Evolutionary conservation across 2,797 vertebrate genomes (phyloP).

Genomic region (Oreortyx pictus): DNA sequence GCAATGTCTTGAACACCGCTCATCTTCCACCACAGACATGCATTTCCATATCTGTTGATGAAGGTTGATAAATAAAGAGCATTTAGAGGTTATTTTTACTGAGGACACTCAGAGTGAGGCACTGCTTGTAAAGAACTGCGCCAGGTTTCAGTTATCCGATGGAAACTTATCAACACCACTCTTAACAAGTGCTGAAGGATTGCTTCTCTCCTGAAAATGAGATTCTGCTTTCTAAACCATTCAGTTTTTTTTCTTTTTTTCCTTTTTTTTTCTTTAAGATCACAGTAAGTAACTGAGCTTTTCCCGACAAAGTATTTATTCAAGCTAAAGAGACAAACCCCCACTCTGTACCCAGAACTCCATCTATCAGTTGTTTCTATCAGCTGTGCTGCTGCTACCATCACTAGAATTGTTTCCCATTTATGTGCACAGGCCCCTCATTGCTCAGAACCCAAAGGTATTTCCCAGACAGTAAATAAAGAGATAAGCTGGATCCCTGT

Average conservation of each 20-base stretch:
- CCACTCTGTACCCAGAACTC: background rate
- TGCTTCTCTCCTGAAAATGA: background rate
- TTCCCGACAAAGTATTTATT: background rate
- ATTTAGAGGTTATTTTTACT: background rate
- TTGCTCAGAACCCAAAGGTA: background rate
- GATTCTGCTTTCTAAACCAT: background rate
- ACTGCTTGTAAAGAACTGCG: background rate
- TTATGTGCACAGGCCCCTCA: background rate
- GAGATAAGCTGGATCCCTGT: background rate
- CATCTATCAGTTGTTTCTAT: background rate
- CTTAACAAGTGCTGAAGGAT: background rate
- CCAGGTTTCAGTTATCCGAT: background rate
- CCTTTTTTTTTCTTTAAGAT: background rate
- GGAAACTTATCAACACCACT: background rate
- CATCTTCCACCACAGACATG: background rate
- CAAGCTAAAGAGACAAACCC: background rate
- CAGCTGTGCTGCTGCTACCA: background rate
- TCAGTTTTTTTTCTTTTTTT: background rate
- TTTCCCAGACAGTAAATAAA: conserved; percentile 39
- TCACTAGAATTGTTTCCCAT: background rate
- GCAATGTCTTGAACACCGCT: background rate
- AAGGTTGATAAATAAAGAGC: background rate
- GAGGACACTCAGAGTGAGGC: background rate
- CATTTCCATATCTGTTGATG: background rate
- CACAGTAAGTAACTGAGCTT: background rate